Evolutionary conservation across 2,888 invertebrate genomes (phyloP), one percentile per base, ranked within the genome.

Genomic region (Hyles lineata): DNA sequence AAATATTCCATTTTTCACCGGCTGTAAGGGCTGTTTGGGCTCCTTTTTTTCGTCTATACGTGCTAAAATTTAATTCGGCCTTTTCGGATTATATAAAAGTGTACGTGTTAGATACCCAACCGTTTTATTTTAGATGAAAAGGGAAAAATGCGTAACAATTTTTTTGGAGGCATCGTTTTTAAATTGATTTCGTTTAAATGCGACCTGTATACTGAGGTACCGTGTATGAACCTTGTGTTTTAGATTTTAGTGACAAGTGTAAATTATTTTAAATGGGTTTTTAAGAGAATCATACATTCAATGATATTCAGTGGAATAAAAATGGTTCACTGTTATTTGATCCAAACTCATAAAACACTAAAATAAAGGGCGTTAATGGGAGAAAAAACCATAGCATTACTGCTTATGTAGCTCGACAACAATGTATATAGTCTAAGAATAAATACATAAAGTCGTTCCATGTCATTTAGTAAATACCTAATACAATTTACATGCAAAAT

Each of bases 11-110:
- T 91, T 93, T 92, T 93, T 90, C 88, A 85, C 88, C 77, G 81
- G 77, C 81, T 84, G 84, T 83, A 91, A 92, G 90, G 93, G 92
- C 87, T 89, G 89, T 90, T 87, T 85, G 86, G 82, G 85, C 86
- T 90, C 88, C 89, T 87, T 87, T 90, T 90, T 89, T 87, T 79
- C 76, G 85, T 88, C 83, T 86, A 85, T 87, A 91, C 93, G 93
- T 93, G 93, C 89, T 94, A 93, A 93, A 94, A 93, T 93, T 93
- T 93, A 90, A 94, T 93, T 91, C 87, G 84, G 83, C 87, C 90
- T 92, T 91, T 91, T 87, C 90, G 90, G 91, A 92, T 93, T 91
- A 93, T 86, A 85, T 91, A 90, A 91, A 91, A 90, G 87, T 85
- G 83, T 85, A 82, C 84, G 82, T 83, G 85, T 83, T 81, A 80